Evolutionary conservation across 1,140 invertebrate species (phyloP), one percentile per base, ranked within the genome.

Genomic region (Aphelenchoides besseyi): DNA sequence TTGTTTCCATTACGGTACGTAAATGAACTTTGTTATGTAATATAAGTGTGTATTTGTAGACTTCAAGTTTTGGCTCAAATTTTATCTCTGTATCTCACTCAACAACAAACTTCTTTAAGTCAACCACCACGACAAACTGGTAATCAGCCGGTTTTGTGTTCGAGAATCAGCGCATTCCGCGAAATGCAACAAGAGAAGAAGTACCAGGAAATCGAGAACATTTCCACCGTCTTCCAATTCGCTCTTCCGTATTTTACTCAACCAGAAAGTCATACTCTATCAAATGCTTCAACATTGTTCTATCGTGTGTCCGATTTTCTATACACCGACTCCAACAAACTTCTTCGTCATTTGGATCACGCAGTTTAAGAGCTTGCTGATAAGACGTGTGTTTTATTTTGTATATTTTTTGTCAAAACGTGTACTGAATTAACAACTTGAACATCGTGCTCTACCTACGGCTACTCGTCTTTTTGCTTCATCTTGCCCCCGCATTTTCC

Each of bases 31-130:
- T 62, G 1, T 59, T 2, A 16, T 2, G 18, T 16, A 26, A 32
- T 5, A 29, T 3, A 9, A 62, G 16, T 28, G 30, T 61, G 2
- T n/a, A 16, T 23, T 59, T 54, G 29, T 16, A 75, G 74, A 30
- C 30, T 75, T 5, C 76, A 75, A 71, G 32, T 78, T 3, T 28
- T 75, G 23, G 37, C 74, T 18, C 33, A 75, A 23, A 64, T 75
- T 54, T 33, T 75, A 8, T 26, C 35, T 35, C 36, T 76, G 0
- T 75, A 76, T 59, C 16, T 77, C 18, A 35, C 57, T 9, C 74
- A 75, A 62, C 76, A 75, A 48, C 75, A 73, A 54, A 74, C 63
- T n/a, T 36, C 54, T 32, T 26, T 61, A 0, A 26, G 23, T 0
- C 74, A 75, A 41, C 48, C 70, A 26, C 74, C 74, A 16, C 55